These are phyloP conservation scores for Tursiops truncatus DNA, from an alignment of 2,113 vertebrate genomes.

Conservation along the genomic window DNA sequence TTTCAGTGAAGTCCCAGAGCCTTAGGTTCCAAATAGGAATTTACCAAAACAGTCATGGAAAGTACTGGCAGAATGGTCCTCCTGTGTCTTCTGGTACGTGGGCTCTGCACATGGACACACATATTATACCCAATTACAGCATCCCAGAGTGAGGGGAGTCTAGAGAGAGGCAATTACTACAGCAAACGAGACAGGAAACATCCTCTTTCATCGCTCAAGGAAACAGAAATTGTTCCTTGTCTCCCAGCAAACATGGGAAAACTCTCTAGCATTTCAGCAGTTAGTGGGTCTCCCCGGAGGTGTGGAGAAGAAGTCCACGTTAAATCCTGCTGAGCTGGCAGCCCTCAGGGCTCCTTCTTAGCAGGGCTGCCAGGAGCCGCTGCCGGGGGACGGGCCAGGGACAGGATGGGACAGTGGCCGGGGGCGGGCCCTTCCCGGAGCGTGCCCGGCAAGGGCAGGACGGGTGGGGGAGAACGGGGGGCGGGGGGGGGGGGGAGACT, in stretches of 20 bases:
- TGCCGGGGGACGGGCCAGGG: neutral
- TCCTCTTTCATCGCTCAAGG: conserved; percentile 40
- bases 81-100: neutral
- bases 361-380: conserved; percentile 60
- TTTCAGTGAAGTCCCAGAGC: neutral
- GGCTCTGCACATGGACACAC: neutral
- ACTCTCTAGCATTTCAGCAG: conserved; percentile 46
- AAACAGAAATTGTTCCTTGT: conserved; percentile 59
- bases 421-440: neutral
- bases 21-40: neutral
- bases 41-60: neutral
- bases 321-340: conserved; percentile 48
- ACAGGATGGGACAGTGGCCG: neutral
- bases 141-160: neutral
- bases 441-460: neutral
- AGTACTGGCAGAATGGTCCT: neutral
- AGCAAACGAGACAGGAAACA: conserved; percentile 44
- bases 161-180: neutral
- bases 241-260: neutral
- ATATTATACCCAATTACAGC: neutral
- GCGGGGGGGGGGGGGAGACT: neutral
- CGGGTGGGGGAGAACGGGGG: neutral
- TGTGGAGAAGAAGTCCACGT: conserved; percentile 1
- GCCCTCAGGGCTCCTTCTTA: neutral
- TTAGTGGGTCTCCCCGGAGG: neutral